Evolutionary conservation across 2,113 vertebrate species (phyloP).

Genomic region (Zosterops pallidus): DNA sequence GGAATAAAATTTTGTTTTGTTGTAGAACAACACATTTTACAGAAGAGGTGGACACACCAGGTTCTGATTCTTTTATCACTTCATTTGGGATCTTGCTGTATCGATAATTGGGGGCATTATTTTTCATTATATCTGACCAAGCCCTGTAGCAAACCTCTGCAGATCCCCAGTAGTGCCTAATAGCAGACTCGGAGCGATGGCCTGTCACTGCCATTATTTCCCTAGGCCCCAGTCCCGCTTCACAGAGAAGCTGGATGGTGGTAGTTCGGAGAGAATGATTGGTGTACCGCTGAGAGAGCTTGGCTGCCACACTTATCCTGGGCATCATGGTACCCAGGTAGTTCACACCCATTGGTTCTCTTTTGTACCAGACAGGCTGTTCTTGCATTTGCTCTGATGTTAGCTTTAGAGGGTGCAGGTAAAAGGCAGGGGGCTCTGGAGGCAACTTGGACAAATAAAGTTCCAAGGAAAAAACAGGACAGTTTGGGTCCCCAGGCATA

Average conservation of each 20-base stretch:
- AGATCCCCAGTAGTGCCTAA: conserved; percentile 64
- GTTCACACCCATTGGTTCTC: conserved; percentile 69
- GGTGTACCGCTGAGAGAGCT: conserved; percentile 63
- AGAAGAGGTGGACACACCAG: not conserved
- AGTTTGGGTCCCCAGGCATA: conserved; percentile 67
- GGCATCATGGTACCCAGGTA: conserved; percentile 71
- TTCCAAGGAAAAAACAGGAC: conserved; percentile 69
- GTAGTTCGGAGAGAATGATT: conserved; percentile 70
- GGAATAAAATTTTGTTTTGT: conserved; percentile 27
- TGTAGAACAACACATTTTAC: conserved; percentile 6
- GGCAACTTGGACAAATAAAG: conserved; percentile 70
- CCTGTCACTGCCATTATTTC: conserved; percentile 67
- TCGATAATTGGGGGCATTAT: not conserved
- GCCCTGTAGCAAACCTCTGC: conserved; percentile 57
- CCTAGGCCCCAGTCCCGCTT: conserved; percentile 67
- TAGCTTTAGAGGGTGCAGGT: conserved; percentile 66
- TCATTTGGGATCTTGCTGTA: conserved; percentile 38
- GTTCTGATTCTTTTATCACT: not conserved
- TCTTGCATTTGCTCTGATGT: conserved; percentile 60
- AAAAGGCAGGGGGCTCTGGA: conserved; percentile 67
- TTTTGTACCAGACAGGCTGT: conserved; percentile 69
- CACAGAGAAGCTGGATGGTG: conserved; percentile 64
- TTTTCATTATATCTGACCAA: conserved; percentile 49
- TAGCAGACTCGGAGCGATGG: conserved; percentile 44
- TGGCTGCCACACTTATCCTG: conserved; percentile 65